Evolutionary conservation across 2,113 vertebrate species (phyloP).

Genomic region (Smithornis capensis): DNA sequence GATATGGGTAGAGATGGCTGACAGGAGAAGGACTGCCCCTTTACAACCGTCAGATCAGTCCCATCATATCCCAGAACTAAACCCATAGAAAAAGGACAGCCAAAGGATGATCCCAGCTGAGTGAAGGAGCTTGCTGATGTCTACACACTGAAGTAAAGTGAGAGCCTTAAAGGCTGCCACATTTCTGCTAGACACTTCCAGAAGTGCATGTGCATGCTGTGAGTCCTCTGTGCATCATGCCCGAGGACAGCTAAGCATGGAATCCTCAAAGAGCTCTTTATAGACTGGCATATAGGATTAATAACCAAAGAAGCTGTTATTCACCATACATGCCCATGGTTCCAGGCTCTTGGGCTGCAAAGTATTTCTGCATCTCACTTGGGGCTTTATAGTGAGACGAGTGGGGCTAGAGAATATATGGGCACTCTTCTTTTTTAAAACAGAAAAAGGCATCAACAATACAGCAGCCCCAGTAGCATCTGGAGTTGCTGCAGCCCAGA

Average conservation of each 20-base stretch:
- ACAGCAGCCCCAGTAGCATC: neutral
- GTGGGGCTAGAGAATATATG: neutral
- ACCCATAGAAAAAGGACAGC: neutral
- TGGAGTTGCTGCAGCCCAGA: neutral
- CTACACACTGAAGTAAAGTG: neutral
- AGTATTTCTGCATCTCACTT: neutral
- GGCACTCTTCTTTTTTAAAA: neutral
- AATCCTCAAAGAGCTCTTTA: neutral
- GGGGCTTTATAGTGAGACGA: neutral
- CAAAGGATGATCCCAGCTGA: neutral
- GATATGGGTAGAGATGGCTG: neutral
- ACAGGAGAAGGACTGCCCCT: neutral
- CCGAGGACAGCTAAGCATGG: neutral
- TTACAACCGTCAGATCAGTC: neutral
- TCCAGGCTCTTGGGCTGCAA: neutral
- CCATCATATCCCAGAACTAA: neutral
- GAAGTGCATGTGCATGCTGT: neutral
- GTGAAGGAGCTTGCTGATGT: neutral
- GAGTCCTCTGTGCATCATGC: rapidly evolving
- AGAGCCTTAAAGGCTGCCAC: neutral
- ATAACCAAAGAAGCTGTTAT: neutral
- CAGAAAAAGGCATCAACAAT: neutral
- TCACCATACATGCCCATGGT: neutral
- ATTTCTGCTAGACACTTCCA: neutral
- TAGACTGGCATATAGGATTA: neutral